A percentile compares a stretch with the other conserved stretches of the same genome.
Evolutionary conservation across 2,888 invertebrate genomes (phyloP).

Genomic region (Cerastis leucographa): DNA sequence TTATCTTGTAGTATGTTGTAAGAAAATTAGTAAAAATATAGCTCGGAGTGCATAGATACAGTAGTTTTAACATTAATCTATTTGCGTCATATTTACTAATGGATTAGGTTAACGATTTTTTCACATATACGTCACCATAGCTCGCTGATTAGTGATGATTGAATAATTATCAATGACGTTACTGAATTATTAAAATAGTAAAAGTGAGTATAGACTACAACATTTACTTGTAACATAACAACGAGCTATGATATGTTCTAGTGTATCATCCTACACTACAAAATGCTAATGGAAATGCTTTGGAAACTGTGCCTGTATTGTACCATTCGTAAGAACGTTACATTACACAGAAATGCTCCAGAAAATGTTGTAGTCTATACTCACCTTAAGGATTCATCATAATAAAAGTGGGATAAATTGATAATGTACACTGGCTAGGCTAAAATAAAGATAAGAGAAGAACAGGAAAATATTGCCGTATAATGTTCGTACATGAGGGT

Average conservation of each 20-base stretch:
- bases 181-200: background rate
- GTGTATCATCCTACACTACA: no score
- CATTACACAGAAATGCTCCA: no score
- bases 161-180: background rate
- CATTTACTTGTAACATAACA: no score
- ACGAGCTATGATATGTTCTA: no score
- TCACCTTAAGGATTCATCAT: no score
- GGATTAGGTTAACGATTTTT: background rate
- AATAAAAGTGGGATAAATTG: background rate
- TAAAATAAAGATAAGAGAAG: background rate
- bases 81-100: background rate
- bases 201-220: no score
- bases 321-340: no score
- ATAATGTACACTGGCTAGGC: background rate
- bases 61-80: background rate
- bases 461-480: slow-evolving; percentile 38
- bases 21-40: slow-evolving; percentile 8
- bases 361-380: no score
- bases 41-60: background rate
- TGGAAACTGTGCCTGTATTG: no score
- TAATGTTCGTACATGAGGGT: background rate
- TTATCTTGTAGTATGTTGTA: slow-evolving; percentile 4
- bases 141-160: background rate
- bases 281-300: no score
- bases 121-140: background rate